These are phyloP conservation scores for Lochmaea capreae DNA, from an alignment of 2,888 invertebrate species.

Conservation along the genomic window DNA sequence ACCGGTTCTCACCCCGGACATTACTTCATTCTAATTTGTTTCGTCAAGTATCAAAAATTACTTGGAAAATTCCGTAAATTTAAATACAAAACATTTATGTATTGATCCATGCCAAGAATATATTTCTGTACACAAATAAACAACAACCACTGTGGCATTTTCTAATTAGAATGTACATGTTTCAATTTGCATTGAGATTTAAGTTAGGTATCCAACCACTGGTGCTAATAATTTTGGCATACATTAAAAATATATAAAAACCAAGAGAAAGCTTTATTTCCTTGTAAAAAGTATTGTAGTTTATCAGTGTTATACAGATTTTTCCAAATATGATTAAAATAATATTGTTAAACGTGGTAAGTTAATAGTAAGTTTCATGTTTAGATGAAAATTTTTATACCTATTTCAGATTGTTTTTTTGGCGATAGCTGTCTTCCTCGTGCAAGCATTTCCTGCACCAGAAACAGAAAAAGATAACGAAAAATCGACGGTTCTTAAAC, in stretches of 20 bases:
- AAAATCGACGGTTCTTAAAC: conserved; percentile 13
- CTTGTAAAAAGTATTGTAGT: not conserved
- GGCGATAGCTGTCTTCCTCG: not conserved
- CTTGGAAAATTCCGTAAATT: not conserved
- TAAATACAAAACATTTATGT: not conserved
- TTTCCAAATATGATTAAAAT: not conserved
- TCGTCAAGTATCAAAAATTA: not conserved
- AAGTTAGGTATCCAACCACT: conserved; percentile 10
- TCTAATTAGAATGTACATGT: conserved; percentile 1
- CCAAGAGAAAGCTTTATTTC: not conserved
- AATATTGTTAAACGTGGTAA: not conserved
- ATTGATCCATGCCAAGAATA: not conserved
- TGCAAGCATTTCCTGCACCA: not conserved
- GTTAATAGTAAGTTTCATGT: not conserved
- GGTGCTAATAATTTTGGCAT: conserved; percentile 4
- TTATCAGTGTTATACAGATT: not conserved
- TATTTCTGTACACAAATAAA: not conserved
- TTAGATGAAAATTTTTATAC: not conserved
- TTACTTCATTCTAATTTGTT: not conserved
- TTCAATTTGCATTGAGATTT: not conserved
- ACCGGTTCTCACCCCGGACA: not conserved
- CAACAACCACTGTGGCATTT: not conserved
- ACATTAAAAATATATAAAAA: conserved; percentile 9
- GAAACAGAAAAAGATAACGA: not conserved
- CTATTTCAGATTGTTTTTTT: conserved; percentile 3